Conservation (phyloP, 2,797 vertebrate genomes). For the Sebastes flavidus region DNA sequence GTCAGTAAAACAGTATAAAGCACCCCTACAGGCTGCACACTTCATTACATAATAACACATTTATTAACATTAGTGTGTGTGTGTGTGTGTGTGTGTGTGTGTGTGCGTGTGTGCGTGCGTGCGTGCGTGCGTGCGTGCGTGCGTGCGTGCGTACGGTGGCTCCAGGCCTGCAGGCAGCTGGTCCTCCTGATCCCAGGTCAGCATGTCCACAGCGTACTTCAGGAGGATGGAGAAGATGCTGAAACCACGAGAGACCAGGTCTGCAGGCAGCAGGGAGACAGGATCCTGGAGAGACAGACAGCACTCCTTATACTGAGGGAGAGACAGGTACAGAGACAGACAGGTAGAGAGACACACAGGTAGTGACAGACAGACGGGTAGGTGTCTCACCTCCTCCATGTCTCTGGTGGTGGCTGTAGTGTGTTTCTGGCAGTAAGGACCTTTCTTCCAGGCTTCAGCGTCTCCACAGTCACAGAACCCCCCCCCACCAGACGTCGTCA, state of each 20-base stretch:
- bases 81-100: background rate
- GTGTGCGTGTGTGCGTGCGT: background rate
- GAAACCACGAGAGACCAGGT: conserved; percentile 89
- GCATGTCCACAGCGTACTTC: conserved; percentile 94
- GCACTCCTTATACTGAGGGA: background rate
- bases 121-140: background rate
- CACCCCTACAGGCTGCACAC: background rate
- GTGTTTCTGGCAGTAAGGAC: conserved; percentile 94
- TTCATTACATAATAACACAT: background rate
- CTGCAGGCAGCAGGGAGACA: conserved; percentile 87
- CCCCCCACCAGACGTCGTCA: conserved; percentile 97
- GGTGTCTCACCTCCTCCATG: conserved; percentile 85
- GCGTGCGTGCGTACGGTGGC: conserved; percentile 75
- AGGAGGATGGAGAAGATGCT: conserved; percentile 92
- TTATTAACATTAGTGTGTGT: background rate
- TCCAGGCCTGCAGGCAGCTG: conserved; percentile 90
- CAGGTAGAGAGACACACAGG: background rate
- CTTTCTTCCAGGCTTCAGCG: conserved; percentile 95
- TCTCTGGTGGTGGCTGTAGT: conserved; percentile 82
- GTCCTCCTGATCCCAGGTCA: conserved; percentile 96
- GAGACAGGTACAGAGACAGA: background rate
- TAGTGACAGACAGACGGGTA: background rate
- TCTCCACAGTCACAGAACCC: conserved; percentile 99
- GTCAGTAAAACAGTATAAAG: background rate
- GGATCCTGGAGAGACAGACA: conserved; percentile 86